Evolutionary conservation across 2,888 invertebrate genomes (phyloP), one percentile per base, ranked within the genome.

Genomic region (Cantharis flavilabris): DNA sequence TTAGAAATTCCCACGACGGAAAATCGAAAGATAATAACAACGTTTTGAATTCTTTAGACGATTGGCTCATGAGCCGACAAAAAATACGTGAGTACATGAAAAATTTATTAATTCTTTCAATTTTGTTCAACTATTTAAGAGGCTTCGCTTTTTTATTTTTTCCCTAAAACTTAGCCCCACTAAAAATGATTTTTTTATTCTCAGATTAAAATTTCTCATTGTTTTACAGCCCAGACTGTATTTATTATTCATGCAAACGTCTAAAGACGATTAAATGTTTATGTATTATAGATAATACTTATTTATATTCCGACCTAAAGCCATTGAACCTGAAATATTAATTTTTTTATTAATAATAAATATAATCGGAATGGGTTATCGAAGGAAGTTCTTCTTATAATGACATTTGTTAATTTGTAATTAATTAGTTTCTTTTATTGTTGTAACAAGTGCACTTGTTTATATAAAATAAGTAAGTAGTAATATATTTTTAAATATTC

Each of bases 31-130:
- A 87, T 73, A 87, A 88, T 79, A 88, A 87, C 78, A 87, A 87
- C 74, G 83, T 90, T 86, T 87, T 88, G 76, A 87, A 89, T 80
- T 89, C 89, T n/a, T 83, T 91, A 79, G 91, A 91, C 70, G 90
- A 91, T 79, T 91, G 91, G 91, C 84, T 90, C 69, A 88, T 90
- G 86, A 89, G 89, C 80, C 86, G 89, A 83, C 88, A 89, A 78
- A 89, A 89, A 86, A 86, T 89, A 79, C 87, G 89, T 89, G 84
- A 88, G 87, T 86, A 64, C n/a, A n/a, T 23, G 23, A n/a, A 49
- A 49, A 7, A 49, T 49, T 49, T 49, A 49, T 49, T 49, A 49
- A 49, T 49, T 49, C n/a, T n/a, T 49, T 49, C 49, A n/a, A 49
- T 49, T 49, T 49, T 49, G n/a, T 3, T 49, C n/a, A 5, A 49